Percentiles rank a stretch among this genome's conserved stretches.
phyloP scores from a whole-genome alignment of 2,888 invertebrate genomes.

The Brachyptera putata region DNA sequence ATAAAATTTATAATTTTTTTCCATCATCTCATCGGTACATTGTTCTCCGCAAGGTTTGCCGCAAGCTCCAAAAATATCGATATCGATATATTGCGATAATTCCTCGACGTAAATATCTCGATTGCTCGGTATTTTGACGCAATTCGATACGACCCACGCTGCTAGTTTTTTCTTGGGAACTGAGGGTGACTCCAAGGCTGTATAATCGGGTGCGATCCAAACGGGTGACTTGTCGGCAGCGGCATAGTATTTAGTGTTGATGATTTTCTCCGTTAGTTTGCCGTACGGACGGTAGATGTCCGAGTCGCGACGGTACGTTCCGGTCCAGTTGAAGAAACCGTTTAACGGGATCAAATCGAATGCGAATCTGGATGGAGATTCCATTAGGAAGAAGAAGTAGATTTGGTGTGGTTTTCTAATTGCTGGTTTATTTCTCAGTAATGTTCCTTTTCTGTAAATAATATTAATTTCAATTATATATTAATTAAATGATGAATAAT shows the following conservation, averaged over 20 bases:
- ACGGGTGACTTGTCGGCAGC: background rate
- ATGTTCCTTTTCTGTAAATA: too few relatives aligned
- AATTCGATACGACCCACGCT: constrained; percentile 2
- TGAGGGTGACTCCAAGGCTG: background rate
- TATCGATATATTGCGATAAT: background rate
- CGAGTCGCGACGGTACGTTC: background rate
- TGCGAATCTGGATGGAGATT: background rate
- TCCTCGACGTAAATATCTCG: background rate
- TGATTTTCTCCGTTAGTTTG: background rate
- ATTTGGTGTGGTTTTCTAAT: background rate
- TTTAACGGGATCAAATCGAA: background rate
- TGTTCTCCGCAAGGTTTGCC: background rate
- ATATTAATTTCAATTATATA: too few relatives aligned
- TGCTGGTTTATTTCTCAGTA: background rate
- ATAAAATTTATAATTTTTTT: background rate
- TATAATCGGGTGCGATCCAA: background rate
- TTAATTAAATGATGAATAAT: too few relatives aligned
- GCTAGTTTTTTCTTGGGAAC: background rate
- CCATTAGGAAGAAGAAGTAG: background rate
- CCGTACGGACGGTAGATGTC: constrained; percentile 2
- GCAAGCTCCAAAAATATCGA: background rate
- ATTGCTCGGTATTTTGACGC: constrained; percentile 6
- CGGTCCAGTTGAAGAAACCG: constrained; percentile 1
- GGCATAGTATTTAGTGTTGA: background rate
- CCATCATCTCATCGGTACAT: background rate